A percentile compares a stretch with the other conserved stretches of the same genome.
These are phyloP conservation scores for Lutra lutra DNA, from an alignment of 2,797 vertebrate genomes.

Conservation along the genomic window DNA sequence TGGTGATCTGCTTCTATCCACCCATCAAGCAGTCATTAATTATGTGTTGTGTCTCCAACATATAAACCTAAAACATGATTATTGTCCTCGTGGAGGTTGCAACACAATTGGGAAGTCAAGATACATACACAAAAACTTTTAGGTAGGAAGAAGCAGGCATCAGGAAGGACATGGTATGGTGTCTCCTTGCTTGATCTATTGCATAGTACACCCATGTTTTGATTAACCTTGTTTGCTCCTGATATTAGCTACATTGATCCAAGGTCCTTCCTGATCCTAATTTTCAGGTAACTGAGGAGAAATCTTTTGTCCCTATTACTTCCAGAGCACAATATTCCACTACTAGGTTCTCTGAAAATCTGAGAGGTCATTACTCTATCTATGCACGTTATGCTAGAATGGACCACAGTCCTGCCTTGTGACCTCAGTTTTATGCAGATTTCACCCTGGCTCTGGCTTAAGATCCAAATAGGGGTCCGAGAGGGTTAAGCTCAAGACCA, in stretches of 20 bases:
- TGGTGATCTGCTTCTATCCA: background rate
- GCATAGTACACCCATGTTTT: background rate
- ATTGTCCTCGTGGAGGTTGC: background rate
- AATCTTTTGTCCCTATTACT: background rate
- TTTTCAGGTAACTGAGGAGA: background rate
- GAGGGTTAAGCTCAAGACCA: background rate
- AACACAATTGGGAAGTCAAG: background rate
- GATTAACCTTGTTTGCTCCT: background rate
- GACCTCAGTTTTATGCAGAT: background rate
- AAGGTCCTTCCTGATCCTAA: background rate
- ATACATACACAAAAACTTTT: background rate
- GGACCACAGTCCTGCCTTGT: background rate
- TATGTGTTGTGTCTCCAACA: background rate
- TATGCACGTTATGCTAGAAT: too few species aligned
- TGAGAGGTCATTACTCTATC: background rate
- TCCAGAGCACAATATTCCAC: background rate
- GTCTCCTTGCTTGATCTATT: background rate
- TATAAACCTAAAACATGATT: background rate
- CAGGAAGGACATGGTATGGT: background rate
- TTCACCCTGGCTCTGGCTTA: background rate
- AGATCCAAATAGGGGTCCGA: background rate
- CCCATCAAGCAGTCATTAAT: background rate
- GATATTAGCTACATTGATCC: background rate
- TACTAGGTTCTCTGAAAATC: background rate
- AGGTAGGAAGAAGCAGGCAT: background rate